Evolutionary conservation across 2,113 vertebrate species (phyloP).

Genomic region (Pogonocichla stellata): DNA sequence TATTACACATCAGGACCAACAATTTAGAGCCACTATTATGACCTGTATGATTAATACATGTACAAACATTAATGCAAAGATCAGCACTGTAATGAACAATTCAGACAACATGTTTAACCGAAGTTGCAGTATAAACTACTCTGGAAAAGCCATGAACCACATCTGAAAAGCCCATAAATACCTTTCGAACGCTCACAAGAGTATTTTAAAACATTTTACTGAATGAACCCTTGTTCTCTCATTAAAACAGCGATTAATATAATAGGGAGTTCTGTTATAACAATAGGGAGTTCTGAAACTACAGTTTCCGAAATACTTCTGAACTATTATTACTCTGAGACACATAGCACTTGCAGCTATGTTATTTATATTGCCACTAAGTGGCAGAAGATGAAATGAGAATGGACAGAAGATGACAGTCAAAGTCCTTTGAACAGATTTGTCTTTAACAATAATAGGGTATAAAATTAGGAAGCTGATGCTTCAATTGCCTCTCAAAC

Average conservation of each 20-base stretch:
- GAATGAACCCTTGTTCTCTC: background rate
- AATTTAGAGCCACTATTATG: background rate
- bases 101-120: background rate
- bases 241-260: background rate
- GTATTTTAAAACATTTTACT: background rate
- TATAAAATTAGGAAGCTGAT: background rate
- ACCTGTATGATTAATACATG: background rate
- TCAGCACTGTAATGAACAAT: background rate
- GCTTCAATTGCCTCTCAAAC: background rate
- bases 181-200: background rate
- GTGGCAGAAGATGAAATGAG: background rate
- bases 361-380: background rate
- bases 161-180: background rate
- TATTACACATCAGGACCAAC: background rate
- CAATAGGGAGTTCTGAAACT: background rate
- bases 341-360: background rate
- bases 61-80: background rate
- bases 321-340: background rate
- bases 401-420: background rate
- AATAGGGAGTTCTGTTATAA: background rate
- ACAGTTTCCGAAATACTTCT: background rate
- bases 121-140: background rate
- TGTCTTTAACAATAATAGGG: background rate
- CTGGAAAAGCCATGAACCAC: background rate
- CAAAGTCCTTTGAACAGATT: background rate